phyloP scores from a whole-genome alignment of 2,797 vertebrate genomes.

The Gymnodraco acuticeps region DNA sequence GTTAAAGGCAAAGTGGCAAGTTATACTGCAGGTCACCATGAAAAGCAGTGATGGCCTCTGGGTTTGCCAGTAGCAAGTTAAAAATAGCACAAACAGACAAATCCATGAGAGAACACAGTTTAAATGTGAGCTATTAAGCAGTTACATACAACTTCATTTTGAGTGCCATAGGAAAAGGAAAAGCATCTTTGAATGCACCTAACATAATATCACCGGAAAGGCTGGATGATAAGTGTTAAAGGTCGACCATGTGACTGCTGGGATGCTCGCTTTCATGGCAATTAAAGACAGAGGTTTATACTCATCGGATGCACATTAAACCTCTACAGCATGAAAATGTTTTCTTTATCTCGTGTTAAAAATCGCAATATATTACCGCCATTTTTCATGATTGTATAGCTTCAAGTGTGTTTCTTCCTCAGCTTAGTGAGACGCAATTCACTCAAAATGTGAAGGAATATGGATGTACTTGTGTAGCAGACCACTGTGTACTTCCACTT shows the following conservation, averaged over 20 bases:
- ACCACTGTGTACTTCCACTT: constrained; percentile 1
- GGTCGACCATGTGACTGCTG: neutral
- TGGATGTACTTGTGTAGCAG: neutral
- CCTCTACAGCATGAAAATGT: neutral
- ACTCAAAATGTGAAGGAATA: neutral
- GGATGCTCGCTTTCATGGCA: constrained; percentile 10
- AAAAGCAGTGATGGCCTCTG: constrained; percentile 31
- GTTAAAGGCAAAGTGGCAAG: constrained; percentile 43
- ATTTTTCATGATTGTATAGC: neutral
- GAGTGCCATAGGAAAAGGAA: constrained; percentile 14
- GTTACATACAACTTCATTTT: neutral
- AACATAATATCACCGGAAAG: constrained; percentile 1
- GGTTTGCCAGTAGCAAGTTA: constrained; percentile 26
- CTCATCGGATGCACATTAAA: neutral
- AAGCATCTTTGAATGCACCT: neutral
- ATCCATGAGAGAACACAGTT: constrained; percentile 7
- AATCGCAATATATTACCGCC: neutral
- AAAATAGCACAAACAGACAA: constrained; percentile 42
- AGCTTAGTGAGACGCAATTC: neutral
- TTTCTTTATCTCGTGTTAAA: neutral
- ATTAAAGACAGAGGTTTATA: neutral
- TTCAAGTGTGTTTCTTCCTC: neutral
- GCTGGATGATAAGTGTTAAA: neutral
- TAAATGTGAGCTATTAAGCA: neutral
- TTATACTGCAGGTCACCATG: constrained; percentile 30